These are phyloP conservation scores for Frieseomelitta varia DNA, from an alignment of 1,140 invertebrate genomes.

Conservation along the genomic window DNA sequence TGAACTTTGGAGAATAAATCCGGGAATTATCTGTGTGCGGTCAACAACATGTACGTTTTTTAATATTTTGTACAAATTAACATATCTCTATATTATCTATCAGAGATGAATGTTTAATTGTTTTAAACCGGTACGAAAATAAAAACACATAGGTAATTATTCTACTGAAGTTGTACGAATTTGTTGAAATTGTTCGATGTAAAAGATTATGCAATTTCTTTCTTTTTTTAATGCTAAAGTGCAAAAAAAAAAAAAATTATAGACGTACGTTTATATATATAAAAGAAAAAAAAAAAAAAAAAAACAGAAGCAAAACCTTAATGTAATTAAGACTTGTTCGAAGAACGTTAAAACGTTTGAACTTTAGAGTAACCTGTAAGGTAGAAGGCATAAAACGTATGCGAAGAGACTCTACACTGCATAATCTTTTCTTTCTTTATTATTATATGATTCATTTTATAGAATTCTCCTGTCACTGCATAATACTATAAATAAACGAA, in stretches of 20 bases:
- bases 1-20: not conserved
- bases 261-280: no score
- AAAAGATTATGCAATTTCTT: conserved; percentile 50
- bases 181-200: not conserved
- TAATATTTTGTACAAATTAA: not conserved
- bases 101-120: not conserved
- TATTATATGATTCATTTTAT: conserved; percentile 68
- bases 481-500: conserved; percentile 72
- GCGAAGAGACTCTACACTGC: conserved; percentile 27
- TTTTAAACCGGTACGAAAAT: not conserved
- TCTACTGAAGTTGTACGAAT: not conserved
- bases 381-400: conserved; percentile 4
- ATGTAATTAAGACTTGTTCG: not conserved
- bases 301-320: no score
- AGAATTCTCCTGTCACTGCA: conserved; percentile 71
- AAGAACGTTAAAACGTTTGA: not conserved
- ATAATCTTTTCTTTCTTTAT: conserved; percentile 68
- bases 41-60: not conserved
- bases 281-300: not conserved
- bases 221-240: not conserved
- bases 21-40: not conserved
- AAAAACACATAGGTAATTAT: not conserved
- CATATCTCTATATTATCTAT: not conserved
- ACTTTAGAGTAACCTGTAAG: not conserved
- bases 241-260: not conserved